These are phyloP conservation scores for Origma solitaria DNA, from an alignment of 2,113 vertebrate species.

Conservation along the genomic window DNA sequence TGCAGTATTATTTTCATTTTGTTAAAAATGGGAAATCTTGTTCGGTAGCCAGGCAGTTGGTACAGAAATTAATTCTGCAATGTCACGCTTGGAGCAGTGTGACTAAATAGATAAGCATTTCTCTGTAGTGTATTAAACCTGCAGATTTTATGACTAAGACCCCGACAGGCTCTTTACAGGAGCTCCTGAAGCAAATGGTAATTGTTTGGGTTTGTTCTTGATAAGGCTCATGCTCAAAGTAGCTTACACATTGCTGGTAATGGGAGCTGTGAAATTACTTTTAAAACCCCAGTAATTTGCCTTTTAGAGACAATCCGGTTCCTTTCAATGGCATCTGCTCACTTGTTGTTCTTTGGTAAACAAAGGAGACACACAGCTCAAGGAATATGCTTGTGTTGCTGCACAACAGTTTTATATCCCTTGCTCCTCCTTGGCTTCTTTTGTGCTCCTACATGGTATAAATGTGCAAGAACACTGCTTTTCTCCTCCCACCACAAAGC, in stretches of 20 bases:
- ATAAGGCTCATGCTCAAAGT: neutral
- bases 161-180: neutral
- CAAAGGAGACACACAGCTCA: neutral
- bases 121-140: slow-evolving; percentile 9
- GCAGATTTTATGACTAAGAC: slow-evolving; percentile 28
- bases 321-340: neutral
- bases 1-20: neutral
- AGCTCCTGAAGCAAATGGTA: slow-evolving; percentile 15
- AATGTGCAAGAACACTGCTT: neutral
- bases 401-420: neutral
- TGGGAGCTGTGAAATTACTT: slow-evolving; percentile 30
- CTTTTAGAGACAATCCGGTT: neutral
- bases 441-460: neutral
- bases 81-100: slow-evolving; percentile 26
- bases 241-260: neutral
- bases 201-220: slow-evolving; percentile 23
- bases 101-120: slow-evolving; percentile 32
- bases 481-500: neutral
- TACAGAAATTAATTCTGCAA: slow-evolving; percentile 18
- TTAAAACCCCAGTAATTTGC: slow-evolving; percentile 22
- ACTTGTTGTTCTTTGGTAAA: neutral
- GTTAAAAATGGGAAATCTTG: neutral
- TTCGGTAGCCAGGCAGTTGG: neutral
- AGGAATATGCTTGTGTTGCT: neutral
- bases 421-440: neutral